Evolutionary conservation across 2,888 invertebrate genomes (phyloP).

Genomic region (Lacanobia oleracea): DNA sequence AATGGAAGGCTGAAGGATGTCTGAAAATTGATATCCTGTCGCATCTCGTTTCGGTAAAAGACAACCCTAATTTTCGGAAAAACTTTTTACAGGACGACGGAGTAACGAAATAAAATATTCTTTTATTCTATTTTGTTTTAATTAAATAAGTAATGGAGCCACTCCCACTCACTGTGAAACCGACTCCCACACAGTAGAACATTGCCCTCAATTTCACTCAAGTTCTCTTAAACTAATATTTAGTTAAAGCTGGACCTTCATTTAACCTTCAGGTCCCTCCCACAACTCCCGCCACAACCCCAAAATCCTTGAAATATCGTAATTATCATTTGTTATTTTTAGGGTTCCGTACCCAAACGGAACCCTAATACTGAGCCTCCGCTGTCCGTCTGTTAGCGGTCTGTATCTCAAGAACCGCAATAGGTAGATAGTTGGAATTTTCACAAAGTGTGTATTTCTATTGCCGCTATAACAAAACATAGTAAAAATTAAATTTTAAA

Average conservation of each 20-base stretch:
- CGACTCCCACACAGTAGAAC: not conserved
- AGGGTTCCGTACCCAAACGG: no score
- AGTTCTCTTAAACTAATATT: slow-evolving; percentile 34
- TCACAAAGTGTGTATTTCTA: no score
- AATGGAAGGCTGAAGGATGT: not conserved
- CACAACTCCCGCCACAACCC: not conserved
- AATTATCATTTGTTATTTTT: not conserved
- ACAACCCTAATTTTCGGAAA: not conserved
- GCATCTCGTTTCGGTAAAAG: not conserved
- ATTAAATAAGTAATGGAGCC: not conserved
- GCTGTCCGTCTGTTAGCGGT: no score
- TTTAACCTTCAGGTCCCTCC: not conserved
- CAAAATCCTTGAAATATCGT: not conserved
- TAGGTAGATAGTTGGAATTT: no score
- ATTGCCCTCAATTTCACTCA: not conserved
- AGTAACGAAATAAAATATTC: not conserved
- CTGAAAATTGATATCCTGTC: slow-evolving; percentile 9
- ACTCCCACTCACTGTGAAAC: slow-evolving; percentile 4
- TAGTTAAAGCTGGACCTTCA: slow-evolving; percentile 3
- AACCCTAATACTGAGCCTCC: no score
- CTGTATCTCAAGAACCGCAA: no score
- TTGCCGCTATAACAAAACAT: no score
- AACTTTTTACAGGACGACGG: slow-evolving; percentile 1
- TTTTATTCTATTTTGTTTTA: not conserved
- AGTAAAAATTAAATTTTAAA: no score